Conservation (phyloP, 2,113 vertebrate species). For the Artemisiospiza belli region DNA sequence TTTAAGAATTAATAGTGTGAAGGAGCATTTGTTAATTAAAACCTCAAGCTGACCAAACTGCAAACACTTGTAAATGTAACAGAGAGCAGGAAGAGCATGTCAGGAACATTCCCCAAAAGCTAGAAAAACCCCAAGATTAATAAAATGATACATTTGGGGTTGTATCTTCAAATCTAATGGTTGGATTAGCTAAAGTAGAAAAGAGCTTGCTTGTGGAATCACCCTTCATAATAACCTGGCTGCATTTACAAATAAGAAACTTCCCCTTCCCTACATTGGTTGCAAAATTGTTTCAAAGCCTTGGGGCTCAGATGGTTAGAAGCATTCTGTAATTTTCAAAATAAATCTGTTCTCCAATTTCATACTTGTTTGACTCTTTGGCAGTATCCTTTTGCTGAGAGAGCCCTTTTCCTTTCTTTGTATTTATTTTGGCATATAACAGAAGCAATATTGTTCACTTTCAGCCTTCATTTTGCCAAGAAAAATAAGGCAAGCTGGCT, state of each 20-base stretch:
- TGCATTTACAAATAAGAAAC: neutral
- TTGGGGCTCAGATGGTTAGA: neutral
- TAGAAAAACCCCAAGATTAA: neutral
- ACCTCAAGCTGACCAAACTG: neutral
- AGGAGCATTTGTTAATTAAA: neutral
- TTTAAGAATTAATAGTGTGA: neutral
- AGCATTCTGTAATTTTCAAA: neutral
- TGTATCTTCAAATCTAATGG: neutral
- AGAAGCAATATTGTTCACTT: slow-evolving; percentile 20
- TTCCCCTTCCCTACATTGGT: neutral
- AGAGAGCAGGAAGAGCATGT: neutral
- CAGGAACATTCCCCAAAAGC: neutral
- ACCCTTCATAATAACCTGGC: neutral
- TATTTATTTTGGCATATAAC: slow-evolving; percentile 39
- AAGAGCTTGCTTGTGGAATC: neutral
- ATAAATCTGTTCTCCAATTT: neutral
- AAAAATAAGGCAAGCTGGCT: slow-evolving; percentile 10
- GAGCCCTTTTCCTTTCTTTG: neutral
- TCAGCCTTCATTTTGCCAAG: slow-evolving; percentile 17
- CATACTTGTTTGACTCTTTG: neutral
- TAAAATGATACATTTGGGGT: neutral
- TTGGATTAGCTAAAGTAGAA: neutral
- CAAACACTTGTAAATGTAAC: neutral
- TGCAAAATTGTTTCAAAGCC: neutral
- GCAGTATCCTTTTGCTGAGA: neutral